Evolutionary conservation across 2,888 invertebrate species (phyloP).

Genomic region (Drosophila tripunctata): DNA sequence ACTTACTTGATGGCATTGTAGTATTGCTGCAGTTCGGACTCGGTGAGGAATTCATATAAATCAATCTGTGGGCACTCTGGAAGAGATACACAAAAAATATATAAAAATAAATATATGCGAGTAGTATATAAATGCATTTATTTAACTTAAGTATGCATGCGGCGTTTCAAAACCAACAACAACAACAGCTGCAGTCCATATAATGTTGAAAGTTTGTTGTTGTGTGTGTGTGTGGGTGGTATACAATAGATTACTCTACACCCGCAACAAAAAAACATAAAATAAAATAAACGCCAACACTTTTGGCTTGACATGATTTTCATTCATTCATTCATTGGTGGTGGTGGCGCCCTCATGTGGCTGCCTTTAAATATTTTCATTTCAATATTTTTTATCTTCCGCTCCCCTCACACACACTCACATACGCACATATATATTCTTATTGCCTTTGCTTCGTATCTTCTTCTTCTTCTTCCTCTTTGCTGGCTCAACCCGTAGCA

Average conservation of each 20-base stretch:
- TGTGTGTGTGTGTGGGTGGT: conserved; percentile 33
- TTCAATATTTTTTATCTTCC: conserved; percentile 50
- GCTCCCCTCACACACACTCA: conserved; percentile 32
- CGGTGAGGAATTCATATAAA: conserved; percentile 95
- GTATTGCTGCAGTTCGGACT: conserved; percentile 97
- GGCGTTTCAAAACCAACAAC: conserved; percentile 34
- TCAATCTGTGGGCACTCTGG: conserved; percentile 85
- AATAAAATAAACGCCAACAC: conserved; percentile 64
- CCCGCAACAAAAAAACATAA: conserved; percentile 33
- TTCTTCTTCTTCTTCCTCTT: no score
- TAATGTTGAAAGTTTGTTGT: conserved; percentile 28
- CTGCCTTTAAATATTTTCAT: conserved; percentile 49
- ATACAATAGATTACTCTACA: conserved; percentile 51
- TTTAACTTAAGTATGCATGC: conserved; percentile 58
- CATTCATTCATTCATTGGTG: conserved; percentile 28
- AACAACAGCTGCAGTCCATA: conserved; percentile 61
- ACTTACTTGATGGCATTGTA: conserved; percentile 90
- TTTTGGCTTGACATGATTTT: conserved; percentile 48
- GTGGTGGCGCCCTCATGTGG: conserved; percentile 47
- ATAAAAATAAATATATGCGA: conserved; percentile 62
- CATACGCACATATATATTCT: conserved; percentile 36
- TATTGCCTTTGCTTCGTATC: conserved; percentile 50
- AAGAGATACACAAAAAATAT: conserved; percentile 49
- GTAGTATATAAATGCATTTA: conserved; percentile 54
- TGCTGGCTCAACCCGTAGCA: conserved; percentile 60